These are phyloP conservation scores for Linurgus olivaceus DNA, from an alignment of 2,797 vertebrate species.

Conservation along the genomic window DNA sequence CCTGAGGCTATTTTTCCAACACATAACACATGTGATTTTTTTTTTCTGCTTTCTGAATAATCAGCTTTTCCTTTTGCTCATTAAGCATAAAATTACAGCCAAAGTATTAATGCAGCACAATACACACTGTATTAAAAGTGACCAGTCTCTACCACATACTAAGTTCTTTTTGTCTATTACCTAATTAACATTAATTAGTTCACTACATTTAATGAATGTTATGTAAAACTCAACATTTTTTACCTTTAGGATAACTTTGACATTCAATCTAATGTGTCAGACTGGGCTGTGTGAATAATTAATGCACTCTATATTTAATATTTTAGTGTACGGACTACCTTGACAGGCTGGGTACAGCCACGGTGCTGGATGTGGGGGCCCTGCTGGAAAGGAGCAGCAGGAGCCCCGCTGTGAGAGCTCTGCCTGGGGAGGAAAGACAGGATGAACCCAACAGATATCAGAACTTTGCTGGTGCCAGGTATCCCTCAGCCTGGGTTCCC, in stretches of 20 bases:
- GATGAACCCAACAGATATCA: neutral
- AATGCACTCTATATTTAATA: conserved; percentile 61
- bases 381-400: neutral
- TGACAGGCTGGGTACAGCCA: neutral
- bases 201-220: conserved; percentile 72
- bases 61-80: conserved; percentile 79
- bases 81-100: conserved; percentile 72
- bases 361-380: neutral
- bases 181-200: conserved; percentile 80
- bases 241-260: conserved; percentile 66
- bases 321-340: neutral
- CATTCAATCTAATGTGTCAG: conserved; percentile 65
- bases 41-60: conserved; percentile 72
- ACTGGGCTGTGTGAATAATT: conserved; percentile 71
- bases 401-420: neutral
- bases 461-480: neutral
- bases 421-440: neutral
- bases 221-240: conserved; percentile 70
- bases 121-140: conserved; percentile 75
- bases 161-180: conserved; percentile 73
- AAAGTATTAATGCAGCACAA: conserved; percentile 75
- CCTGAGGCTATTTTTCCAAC: conserved; percentile 78
- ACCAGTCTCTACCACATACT: conserved; percentile 73
- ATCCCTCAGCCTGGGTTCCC: neutral
- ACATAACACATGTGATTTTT: conserved; percentile 71